A percentile compares a stretch with the other conserved stretches of the same genome.
Conservation (phyloP, 2,888 invertebrate species). For the Adineta ricciae region DNA sequence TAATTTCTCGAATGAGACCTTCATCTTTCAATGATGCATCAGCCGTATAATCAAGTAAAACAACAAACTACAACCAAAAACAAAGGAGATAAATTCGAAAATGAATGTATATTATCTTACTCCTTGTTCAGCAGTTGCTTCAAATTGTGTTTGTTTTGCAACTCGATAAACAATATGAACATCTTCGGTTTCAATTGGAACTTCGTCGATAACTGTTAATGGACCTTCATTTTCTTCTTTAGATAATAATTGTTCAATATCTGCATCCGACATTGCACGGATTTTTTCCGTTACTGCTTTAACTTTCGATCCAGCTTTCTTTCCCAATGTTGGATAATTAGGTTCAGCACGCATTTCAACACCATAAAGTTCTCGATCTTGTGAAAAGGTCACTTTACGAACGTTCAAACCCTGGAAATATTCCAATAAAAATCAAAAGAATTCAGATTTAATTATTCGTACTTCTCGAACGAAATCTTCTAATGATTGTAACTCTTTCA, state of each 20-base stretch:
- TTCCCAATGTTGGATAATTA: constrained; percentile 80
- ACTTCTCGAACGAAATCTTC: neutral
- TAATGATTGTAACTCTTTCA: neutral
- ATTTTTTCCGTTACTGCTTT: neutral
- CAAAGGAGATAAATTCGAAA: neutral
- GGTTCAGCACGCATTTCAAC: constrained; percentile 82
- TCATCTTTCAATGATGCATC: neutral
- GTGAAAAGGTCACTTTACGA: constrained; percentile 68
- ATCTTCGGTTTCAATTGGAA: constrained; percentile 23
- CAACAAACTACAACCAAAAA: constrained; percentile 51
- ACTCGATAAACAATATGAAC: neutral
- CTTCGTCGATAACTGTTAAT: neutral
- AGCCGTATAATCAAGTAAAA: constrained; percentile 75
- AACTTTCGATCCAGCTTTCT: constrained; percentile 59
- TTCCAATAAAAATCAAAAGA: neutral
- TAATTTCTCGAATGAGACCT: constrained; percentile 41
- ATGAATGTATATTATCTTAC: neutral
- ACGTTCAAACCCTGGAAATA: constrained; percentile 66
- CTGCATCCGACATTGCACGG: constrained; percentile 45
- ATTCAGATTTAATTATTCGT: neutral
- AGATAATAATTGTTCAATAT: constrained; percentile 55
- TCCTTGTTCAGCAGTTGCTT: neutral
- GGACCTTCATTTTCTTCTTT: neutral
- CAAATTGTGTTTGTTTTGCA: neutral
- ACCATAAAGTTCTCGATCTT: constrained; percentile 81